Evolutionary conservation across 2,113 vertebrate genomes (phyloP), one percentile per base, ranked within the genome.

Genomic region (Lophotis ruficrista): DNA sequence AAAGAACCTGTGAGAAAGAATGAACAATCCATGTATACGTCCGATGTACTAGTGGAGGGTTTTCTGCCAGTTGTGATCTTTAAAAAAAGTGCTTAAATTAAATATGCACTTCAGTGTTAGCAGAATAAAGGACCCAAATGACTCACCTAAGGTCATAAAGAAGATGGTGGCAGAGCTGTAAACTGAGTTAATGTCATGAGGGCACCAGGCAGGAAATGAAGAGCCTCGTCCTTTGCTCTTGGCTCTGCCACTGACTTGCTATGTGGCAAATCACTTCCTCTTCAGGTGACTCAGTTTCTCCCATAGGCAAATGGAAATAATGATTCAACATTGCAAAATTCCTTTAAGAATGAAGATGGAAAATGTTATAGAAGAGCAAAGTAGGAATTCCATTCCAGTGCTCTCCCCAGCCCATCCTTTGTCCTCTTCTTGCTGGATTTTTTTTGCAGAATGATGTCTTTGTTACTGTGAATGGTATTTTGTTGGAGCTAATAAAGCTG

Each of bases 211-310:
- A 37, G 86, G 93, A 94, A 91, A 91, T 35, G 38, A 87, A 91
- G 61, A 79, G 9, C 45, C 87, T 86, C 54, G n/a, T 62, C 77
- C 76, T 94, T 95, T 73, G 80, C 91, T 89, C 45, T 78, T 89
- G 65, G 81, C 81, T 84, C 77, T 91, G 75, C 81, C 72, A 71
- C 77, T 4, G 6, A 24, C 80, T 87, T 78, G 76, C 48, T 82
- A 30, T 33, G 1, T 89, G 89, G 91, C 70, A 87, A 82, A 91
- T 94, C 71, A 69, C 73, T 96, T 96, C 95, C 94, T 94, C 65
- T 94, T 82, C 93, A 91, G 87, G 70, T 95, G 95, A 94, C 73
- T 96, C 94, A 95, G 93, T 94, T 94, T 97, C 56, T 91, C 35
- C 80, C 35, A 56, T 12, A 81, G 43, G 69, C 86, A 78, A 51